Evolutionary conservation across 2,888 invertebrate genomes (phyloP).

Genomic region (Exocentrus adspersus): DNA sequence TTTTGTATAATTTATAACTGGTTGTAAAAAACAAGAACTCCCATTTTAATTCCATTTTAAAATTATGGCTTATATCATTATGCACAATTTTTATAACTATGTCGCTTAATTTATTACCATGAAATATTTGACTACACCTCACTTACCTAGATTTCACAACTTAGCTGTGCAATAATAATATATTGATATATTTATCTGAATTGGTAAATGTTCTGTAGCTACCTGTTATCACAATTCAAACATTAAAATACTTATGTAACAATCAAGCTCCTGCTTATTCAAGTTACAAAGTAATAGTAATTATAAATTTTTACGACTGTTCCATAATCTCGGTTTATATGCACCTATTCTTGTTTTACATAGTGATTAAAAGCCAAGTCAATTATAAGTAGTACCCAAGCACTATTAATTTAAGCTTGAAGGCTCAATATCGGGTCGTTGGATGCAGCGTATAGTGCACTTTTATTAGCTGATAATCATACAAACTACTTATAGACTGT

Average conservation of each 20-base stretch:
- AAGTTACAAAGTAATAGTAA: background rate
- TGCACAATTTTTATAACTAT: too few species aligned
- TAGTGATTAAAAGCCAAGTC: background rate
- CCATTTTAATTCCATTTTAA: too few species aligned
- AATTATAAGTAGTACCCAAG: too few species aligned
- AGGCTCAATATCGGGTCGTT: background rate
- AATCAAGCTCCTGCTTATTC: background rate
- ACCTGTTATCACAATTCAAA: background rate
- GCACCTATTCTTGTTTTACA: background rate
- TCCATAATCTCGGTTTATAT: background rate
- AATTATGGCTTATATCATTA: too few species aligned
- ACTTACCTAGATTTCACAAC: background rate
- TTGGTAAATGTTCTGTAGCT: background rate
- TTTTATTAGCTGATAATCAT: background rate
- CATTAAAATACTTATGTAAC: background rate
- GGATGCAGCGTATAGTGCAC: background rate
- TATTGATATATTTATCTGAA: background rate
- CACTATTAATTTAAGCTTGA: background rate
- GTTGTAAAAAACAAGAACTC: too few species aligned
- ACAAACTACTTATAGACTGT: conserved; percentile 13
- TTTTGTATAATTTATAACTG: too few species aligned
- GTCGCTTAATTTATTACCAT: too few species aligned
- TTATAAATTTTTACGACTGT: background rate
- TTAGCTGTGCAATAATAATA: background rate
- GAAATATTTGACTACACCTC: too few species aligned